Evolutionary conservation across 2,113 vertebrate species (phyloP), one percentile per base, ranked within the genome.

Genomic region (Oostethus manadensis): DNA sequence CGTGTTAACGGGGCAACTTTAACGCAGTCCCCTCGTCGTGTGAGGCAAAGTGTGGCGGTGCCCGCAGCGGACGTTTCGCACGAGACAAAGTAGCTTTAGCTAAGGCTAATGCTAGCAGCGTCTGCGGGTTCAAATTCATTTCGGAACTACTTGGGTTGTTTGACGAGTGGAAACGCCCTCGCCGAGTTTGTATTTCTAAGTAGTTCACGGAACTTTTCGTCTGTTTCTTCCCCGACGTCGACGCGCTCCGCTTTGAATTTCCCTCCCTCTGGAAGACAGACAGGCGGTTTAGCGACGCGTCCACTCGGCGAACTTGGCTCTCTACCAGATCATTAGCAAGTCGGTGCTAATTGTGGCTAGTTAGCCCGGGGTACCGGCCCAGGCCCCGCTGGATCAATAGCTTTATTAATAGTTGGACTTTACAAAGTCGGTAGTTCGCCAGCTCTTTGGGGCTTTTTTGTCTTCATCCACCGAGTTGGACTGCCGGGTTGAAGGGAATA

Each of bases 211-310:
- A 6, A 1, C 1, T 7, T 0, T 20, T 20, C 2, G n/a, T 40
- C 10, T 14, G 10, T 14, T 15, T 18, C 6, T 40, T 35, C 53
- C n/a, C 56, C 20, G 42, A 62, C 64, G 29, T 16, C 51, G 51
- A 18, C 9, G 5, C 17, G 17, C 16, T 73, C 59, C 51, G 73
- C 78, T 90, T 91, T 86, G 86, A 91, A 91, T 88, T 90, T 91
- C 90, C 90, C 90, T 91, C 90, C 89, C 54, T 85, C 81, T 58
- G 72, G 35, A 44, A 61, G 18, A 68, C 55, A 55, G 66, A 70
- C 68, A 43, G 73, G 60, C 59, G 69, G 75, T 26, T 77, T 64
- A 56, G 70, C 44, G 22, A 57, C 58, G 57, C 71, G 56, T 22
- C 71, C 74, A 22, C 3, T 71, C 38, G 21, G 57, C 21, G 51